Evolutionary conservation across 2,797 vertebrate genomes (phyloP).

Genomic region (Mormyrus hasselquistii): DNA sequence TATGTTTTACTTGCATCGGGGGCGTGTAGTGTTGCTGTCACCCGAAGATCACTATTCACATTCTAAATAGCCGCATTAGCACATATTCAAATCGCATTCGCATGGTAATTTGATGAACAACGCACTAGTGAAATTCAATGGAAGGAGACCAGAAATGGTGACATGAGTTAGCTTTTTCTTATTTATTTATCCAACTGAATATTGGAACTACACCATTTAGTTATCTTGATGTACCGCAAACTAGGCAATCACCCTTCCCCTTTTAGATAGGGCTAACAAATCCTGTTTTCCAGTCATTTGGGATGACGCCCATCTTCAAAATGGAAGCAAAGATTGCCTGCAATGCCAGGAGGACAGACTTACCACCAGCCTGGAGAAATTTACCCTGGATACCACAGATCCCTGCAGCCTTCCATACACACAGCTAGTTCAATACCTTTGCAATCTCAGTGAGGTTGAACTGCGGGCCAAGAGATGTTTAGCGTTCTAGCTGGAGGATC

Average conservation of each 20-base stretch:
- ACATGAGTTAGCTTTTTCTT: no score
- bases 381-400: neutral
- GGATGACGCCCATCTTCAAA: neutral
- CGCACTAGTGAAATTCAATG: no score
- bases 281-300: neutral
- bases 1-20: no score
- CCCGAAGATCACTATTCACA: no score
- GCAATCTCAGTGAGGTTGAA: neutral
- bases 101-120: no score
- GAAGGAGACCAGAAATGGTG: no score
- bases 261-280: neutral
- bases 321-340: neutral
- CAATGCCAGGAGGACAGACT: neutral
- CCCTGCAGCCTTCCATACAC: neutral
- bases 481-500: no score
- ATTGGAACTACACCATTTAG: no score
- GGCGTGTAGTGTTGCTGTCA: no score
- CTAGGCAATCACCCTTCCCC: neutral
- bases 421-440: neutral
- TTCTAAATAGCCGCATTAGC: no score
- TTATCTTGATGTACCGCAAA: neutral
- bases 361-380: neutral
- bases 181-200: no score
- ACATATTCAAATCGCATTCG: no score
- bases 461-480: neutral